A percentile compares a stretch with the other conserved stretches of the same genome.
phyloP scores from a whole-genome alignment of 2,113 vertebrate species.

The Semicossyphus pulcher region DNA sequence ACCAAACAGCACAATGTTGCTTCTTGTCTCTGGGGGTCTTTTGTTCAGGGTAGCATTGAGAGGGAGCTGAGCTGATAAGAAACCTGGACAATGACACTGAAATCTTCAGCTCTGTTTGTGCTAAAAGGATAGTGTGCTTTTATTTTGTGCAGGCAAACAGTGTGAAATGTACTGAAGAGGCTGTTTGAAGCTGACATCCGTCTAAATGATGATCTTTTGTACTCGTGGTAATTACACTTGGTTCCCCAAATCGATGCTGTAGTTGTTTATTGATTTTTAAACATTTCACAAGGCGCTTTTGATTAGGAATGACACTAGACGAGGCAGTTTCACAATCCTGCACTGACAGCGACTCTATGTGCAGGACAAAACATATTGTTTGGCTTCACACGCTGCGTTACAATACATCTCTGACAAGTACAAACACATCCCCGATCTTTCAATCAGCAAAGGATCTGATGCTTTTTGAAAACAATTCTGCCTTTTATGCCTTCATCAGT shows the following conservation, averaged over 20 bases:
- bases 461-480: conserved; percentile 7
- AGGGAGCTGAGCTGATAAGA: conserved; percentile 13
- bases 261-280: conserved; percentile 39
- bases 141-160: background rate
- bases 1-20: background rate
- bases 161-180: background rate
- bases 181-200: background rate
- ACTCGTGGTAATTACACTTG: conserved; percentile 14
- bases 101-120: background rate
- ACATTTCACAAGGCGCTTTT: conserved; percentile 15
- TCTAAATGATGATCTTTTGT: conserved; percentile 18
- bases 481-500: conserved; percentile 28
- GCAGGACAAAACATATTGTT: conserved; percentile 7
- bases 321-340: conserved; percentile 10
- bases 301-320: conserved; percentile 25
- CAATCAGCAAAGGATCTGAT: conserved; percentile 10
- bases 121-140: background rate
- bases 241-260: conserved; percentile 20
- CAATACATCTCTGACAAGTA: background rate
- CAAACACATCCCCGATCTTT: conserved; percentile 19
- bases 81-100: background rate
- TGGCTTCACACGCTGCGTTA: background rate
- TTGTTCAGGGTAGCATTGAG: background rate
- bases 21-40: background rate
- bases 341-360: conserved; percentile 2